Base-by-base conservation (phyloP, 2,113 vertebrate species). In the Pandion haliaetus region DNA sequence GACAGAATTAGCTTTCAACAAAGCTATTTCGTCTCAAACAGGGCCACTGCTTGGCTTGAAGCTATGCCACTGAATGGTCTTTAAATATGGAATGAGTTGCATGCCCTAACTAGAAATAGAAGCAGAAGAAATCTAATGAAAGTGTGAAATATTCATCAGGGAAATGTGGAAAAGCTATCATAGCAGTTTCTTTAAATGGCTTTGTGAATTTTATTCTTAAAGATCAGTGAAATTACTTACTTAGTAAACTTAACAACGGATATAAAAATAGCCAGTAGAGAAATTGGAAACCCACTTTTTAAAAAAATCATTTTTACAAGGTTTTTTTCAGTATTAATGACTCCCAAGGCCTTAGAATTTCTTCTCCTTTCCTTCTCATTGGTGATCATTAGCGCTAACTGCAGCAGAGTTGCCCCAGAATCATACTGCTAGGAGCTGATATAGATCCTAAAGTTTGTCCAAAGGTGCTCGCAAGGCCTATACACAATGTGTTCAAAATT, bases 181-280 rank as follows among this genome's bases (percentile, higher is more conserved):
- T 82, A 95, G 95, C 93, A 89, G 88, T 95, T 97, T 93, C 92
- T 86, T 97, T 97, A 97, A 96, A 91, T 49, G 86, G 94, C 55
- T 95, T 59, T 95, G 95, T 97, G 95, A 93, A 91, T 93, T 97
- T 96, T 81, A 82, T 65, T 93, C 81, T 94, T 88, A 86, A 93
- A 91, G 50, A 67, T 89, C 88, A 96, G 44, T 93, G 70, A 93
- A 97, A 94, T 85, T 50, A 85, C 69, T 96, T 94, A 93, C 70
- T 97, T 61, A 80, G 65, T 83, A 95, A 93, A 90, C 90, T 86
- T 86, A 84, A 84, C 61, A 92, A 95, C 3, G 20, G 40, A 59
- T 91, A 61, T 70, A 97, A 89, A 85, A 89, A 93, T 80, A 92
- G 88, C 88, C 87, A 83, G 47, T 14, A 95, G 94, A 95, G 65